phyloP scores from a whole-genome alignment of 2,888 invertebrate species.

The Chalcis sispes region DNA sequence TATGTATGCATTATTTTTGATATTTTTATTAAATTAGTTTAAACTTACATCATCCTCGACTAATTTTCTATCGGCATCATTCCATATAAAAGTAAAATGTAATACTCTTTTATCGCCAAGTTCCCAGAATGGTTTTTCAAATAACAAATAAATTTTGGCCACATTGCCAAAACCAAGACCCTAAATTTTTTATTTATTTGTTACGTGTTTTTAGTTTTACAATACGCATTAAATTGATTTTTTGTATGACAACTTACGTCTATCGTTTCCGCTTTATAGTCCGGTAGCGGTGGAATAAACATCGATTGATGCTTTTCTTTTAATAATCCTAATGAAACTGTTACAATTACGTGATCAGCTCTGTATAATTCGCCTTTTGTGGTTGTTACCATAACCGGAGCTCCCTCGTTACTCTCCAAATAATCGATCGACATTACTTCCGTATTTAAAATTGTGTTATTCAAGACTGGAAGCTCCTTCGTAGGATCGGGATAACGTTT shows the following conservation, averaged over 20 bases:
- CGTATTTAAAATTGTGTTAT: slow-evolving; percentile 64
- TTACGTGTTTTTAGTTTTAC: not conserved
- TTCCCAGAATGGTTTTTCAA: slow-evolving; percentile 82
- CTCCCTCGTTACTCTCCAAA: slow-evolving; percentile 72
- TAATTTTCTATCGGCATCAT: not conserved
- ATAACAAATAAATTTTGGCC: slow-evolving; percentile 83
- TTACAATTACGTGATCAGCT: slow-evolving; percentile 83
- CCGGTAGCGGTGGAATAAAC: slow-evolving; percentile 79
- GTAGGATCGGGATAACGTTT: slow-evolving; percentile 68
- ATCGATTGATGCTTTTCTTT: slow-evolving; percentile 78
- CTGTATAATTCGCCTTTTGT: slow-evolving; percentile 77
- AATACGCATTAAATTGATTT: not conserved
- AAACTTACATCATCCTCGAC: slow-evolving; percentile 39
- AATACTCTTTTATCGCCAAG: slow-evolving; percentile 18
- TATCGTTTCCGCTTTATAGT: slow-evolving; percentile 78
- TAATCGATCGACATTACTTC: slow-evolving; percentile 59
- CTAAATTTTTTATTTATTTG: slow-evolving; percentile 63
- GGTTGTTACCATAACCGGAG: slow-evolving; percentile 69
- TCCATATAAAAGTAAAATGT: slow-evolving; percentile 76
- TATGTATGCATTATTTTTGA: not conserved
- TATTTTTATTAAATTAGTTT: not conserved
- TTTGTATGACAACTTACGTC: too few species aligned
- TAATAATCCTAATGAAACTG: slow-evolving; percentile 83
- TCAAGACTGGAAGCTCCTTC: slow-evolving; percentile 66
- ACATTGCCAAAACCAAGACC: slow-evolving; percentile 81